Conservation (phyloP, 2,113 vertebrate species). For the Turnix velox region DNA sequence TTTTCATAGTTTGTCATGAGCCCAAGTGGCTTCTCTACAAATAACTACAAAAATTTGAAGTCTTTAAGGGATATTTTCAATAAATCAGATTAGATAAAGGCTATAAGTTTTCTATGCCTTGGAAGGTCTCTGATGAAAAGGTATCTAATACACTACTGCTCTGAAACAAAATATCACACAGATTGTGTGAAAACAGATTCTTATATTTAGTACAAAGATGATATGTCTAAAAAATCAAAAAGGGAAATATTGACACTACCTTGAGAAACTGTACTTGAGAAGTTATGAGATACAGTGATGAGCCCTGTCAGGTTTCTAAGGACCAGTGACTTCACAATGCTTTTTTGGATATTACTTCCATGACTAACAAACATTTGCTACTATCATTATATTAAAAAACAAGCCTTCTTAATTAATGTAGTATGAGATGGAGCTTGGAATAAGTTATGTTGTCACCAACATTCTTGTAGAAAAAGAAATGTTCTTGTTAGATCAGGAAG, state of each 20-base stretch:
- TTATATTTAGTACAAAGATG: background rate
- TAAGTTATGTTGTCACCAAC: background rate
- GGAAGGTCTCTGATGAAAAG: background rate
- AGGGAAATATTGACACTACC: background rate
- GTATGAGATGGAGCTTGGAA: background rate
- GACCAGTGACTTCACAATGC: background rate
- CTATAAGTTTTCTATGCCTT: background rate
- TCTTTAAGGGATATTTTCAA: background rate
- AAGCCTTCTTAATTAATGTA: background rate
- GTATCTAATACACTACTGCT: fast-evolving
- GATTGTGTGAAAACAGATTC: background rate
- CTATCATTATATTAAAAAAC: background rate
- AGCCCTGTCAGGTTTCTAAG: background rate
- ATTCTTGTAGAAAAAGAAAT: background rate
- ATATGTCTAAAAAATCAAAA: background rate
- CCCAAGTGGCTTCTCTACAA: background rate
- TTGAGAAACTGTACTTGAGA: background rate
- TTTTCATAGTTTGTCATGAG: background rate
- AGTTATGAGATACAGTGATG: background rate
- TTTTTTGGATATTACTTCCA: background rate
- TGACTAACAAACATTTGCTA: background rate
- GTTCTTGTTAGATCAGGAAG: background rate
- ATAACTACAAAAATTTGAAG: background rate
- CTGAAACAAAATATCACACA: background rate
- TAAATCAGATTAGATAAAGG: background rate